phyloP scores from a whole-genome alignment of 2,113 vertebrate species.

The Noctilio leporinus region DNA sequence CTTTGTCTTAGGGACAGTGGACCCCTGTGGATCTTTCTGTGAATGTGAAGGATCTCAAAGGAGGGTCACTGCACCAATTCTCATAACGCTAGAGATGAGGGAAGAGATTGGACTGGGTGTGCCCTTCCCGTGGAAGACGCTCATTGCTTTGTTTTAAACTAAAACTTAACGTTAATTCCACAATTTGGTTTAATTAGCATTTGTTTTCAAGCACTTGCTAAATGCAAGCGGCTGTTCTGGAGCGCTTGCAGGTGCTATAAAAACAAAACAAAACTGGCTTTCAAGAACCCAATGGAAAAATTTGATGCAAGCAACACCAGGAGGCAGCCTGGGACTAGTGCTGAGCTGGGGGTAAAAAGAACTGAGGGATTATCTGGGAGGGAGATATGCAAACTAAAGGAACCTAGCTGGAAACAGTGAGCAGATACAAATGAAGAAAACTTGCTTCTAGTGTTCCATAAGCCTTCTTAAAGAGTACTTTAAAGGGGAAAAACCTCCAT shows the following conservation, averaged over 20 bases:
- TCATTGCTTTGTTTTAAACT: neutral
- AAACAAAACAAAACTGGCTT: neutral
- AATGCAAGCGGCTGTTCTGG: neutral
- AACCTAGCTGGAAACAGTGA: neutral
- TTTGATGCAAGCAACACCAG: no score
- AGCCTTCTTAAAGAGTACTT: neutral
- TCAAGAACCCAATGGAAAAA: neutral
- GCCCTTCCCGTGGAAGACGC: neutral
- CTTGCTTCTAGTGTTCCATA: neutral
- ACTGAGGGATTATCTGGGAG: neutral
- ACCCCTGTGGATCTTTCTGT: neutral
- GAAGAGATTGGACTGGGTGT: neutral
- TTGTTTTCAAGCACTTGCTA: neutral
- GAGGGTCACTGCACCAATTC: accelerated
- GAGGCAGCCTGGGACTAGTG: neutral
- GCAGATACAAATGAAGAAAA: neutral
- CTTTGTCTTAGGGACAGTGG: neutral
- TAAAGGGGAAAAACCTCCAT: neutral
- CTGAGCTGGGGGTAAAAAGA: neutral
- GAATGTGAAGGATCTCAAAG: neutral
- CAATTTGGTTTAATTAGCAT: neutral
- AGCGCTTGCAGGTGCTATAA: neutral
- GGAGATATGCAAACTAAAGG: neutral
- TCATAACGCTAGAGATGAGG: neutral
- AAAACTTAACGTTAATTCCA: neutral